Base-by-base conservation (phyloP, 1,140 invertebrate species). In the Pissodes strobi region DNA sequence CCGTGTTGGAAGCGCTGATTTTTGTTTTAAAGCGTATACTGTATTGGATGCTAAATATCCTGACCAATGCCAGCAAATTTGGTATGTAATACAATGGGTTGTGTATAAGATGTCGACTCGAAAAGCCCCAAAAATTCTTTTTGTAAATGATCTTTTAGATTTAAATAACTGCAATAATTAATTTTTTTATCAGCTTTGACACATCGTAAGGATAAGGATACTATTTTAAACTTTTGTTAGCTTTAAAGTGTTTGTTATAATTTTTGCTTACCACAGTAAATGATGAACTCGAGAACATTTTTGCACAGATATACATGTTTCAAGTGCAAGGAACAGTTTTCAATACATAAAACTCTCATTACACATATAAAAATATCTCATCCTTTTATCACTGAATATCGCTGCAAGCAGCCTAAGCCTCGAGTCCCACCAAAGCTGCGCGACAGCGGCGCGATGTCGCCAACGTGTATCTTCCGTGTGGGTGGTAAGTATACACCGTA, bases 31-130 rank as follows among this genome's bases (percentile, higher is more conserved):
- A n/a, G n/a, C n/a, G n/a, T n/a, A n/a, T n/a, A n/a, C n/a, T n/a
- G n/a, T n/a, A n/a, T 43, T 12, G 15, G 39, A 43, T 43, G 39
- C 39, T 13, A 43, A 43, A 43, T 43, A 43, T 43, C 39, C 39
- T n/a, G n/a, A n/a, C n/a, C n/a, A n/a, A n/a, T n/a, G n/a, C n/a
- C n/a, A n/a, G n/a, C n/a, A 43, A 6, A 43, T 43, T 43, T 43
- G 39, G 39, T 43, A 43, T 17, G 15, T 43, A 43, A 43, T 43
- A 43, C 39, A 43, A 43, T 43, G 39, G 39, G 9, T 43, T n/a
- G 6, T 43, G 30, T 34, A 43, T 17, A 43, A 43, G 13, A 43
- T 43, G 5, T 12, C 10, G 6, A 12, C 9, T 13, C 9, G 13
- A 43, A 43, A 17, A n/a, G 39, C 5, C 13, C 39, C 39, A 10